Evolutionary conservation across 2,888 invertebrate species (phyloP), one percentile per base, ranked within the genome.

Genomic region (Drosophila imparisetae): DNA sequence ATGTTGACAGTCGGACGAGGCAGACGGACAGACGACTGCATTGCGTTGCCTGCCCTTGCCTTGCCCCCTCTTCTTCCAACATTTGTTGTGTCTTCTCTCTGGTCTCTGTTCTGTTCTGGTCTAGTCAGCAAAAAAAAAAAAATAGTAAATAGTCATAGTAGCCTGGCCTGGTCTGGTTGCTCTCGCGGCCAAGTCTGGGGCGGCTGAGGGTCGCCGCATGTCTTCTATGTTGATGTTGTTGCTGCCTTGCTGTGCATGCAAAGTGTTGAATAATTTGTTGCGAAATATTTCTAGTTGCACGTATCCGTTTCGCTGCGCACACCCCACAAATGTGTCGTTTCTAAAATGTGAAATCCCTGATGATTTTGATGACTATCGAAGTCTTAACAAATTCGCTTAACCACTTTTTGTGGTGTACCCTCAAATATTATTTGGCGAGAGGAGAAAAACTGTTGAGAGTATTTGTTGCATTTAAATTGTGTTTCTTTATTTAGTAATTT

Each of bases 201-300:
- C 66, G 67, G 83, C 74, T 66, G 80, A 74, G 83, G 78, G 84
- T 83, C 79, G 79, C 61, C 76, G 70, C 80, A 58, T 81, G 83
- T 81, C 72, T 60, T 61, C 66, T 67, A 45, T 64, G 40, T 42
- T 29, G 55, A 40, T 55, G 67, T 32, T 18, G 34, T 24, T 42
- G 59, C 67, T 55, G 73, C 53, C 49, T 76, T 66, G 72, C 71
- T 83, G 82, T 74, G 78, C 81, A 90, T 91, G 90, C 90, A 90
- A 91, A 91, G 90, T 91, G 90, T 90, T 91, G 91, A 91, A 90
- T 90, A 91, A 91, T 91, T 91, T 91, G 90, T 91, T 90, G 88
- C 77, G 88, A 90, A 90, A 90, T 91, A 89, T 88, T 91, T 91
- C 86, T 76, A 88, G 90, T 82, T 83, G 81, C 82, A 71, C 79